phyloP scores from a whole-genome alignment of 2,797 vertebrate genomes.

The Apogon hyalosoma region DNA sequence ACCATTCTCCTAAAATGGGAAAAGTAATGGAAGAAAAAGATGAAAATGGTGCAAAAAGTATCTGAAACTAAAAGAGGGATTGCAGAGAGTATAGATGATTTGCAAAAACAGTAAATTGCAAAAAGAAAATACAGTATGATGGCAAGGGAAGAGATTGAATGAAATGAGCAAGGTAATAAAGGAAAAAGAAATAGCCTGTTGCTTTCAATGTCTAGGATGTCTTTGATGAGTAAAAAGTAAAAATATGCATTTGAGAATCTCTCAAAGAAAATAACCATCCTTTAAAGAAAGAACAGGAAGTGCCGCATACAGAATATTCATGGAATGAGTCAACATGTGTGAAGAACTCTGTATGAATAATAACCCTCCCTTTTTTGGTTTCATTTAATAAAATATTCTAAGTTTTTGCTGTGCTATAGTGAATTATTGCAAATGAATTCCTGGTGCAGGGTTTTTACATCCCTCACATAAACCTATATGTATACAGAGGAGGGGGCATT shows the following conservation, averaged over 20 bases:
- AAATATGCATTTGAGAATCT: slow-evolving; percentile 11
- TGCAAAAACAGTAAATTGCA: not conserved
- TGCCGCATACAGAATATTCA: not conserved
- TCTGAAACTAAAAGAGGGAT: too few relatives aligned
- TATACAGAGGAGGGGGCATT: slow-evolving; percentile 48
- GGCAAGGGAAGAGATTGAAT: slow-evolving; percentile 6
- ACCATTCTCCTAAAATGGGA: too few relatives aligned
- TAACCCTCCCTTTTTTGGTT: slow-evolving; percentile 5
- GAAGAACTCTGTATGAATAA: slow-evolving; percentile 3
- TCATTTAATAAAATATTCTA: slow-evolving; percentile 16
- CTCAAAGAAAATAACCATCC: slow-evolving; percentile 18
- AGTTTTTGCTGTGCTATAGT: slow-evolving; percentile 39
- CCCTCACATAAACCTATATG: slow-evolving; percentile 47
- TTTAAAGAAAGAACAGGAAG: slow-evolving; percentile 26
- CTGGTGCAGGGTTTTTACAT: slow-evolving; percentile 31
- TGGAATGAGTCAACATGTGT: not conserved
- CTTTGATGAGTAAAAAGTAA: slow-evolving; percentile 40
- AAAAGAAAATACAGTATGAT: not conserved
- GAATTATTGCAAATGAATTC: slow-evolving; percentile 55
- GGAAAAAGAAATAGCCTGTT: slow-evolving; percentile 6
- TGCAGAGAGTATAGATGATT: slow-evolving; percentile 22
- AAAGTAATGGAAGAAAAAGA: slow-evolving; percentile 3
- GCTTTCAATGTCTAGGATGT: slow-evolving; percentile 39
- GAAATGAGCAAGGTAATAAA: slow-evolving; percentile 6
- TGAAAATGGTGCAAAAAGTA: slow-evolving; percentile 75